Conservation (phyloP, 2,888 invertebrate genomes). For the Scaptomyza cyrtandrae region DNA sequence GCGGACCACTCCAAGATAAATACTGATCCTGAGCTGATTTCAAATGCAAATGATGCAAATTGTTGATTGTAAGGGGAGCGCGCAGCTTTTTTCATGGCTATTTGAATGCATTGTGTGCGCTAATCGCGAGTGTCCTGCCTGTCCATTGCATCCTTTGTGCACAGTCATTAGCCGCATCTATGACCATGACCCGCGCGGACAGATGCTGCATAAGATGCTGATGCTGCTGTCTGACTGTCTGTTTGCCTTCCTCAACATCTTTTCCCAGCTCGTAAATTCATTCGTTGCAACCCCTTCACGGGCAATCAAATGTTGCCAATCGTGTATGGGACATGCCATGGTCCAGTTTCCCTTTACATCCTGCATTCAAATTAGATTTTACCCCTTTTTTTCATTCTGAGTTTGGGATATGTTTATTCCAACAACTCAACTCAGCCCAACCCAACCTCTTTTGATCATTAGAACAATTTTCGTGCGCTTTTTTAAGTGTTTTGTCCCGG, state of each 20-base stretch:
- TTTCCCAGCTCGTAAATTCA: slow-evolving; percentile 41
- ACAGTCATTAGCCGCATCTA: slow-evolving; percentile 74
- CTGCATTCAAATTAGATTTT: slow-evolving; percentile 65
- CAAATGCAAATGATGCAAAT: slow-evolving; percentile 64
- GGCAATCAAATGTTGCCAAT: slow-evolving; percentile 69
- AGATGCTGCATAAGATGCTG: slow-evolving; percentile 63
- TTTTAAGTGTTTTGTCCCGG: slow-evolving; percentile 71
- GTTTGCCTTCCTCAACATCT: background rate
- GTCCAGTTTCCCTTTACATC: slow-evolving; percentile 62
- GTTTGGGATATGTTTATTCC: slow-evolving; percentile 1
- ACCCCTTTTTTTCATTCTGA: slow-evolving; percentile 41
- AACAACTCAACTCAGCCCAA: slow-evolving; percentile 1
- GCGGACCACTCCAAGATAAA: slow-evolving; percentile 31
- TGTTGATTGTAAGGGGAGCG: slow-evolving; percentile 9
- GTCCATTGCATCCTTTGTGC: slow-evolving; percentile 69
- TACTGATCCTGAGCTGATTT: slow-evolving; percentile 68
- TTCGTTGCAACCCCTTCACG: slow-evolving; percentile 49
- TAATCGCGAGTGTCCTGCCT: slow-evolving; percentile 64
- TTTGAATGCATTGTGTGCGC: slow-evolving; percentile 71
- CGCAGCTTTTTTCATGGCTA: slow-evolving; percentile 63
- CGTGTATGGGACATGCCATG: slow-evolving; percentile 44
- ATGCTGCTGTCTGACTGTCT: slow-evolving; percentile 2
- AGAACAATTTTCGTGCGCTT: slow-evolving; percentile 60
- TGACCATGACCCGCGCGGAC: slow-evolving; percentile 61
- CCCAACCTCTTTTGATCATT: slow-evolving; percentile 73